A percentile compares a stretch with the other conserved stretches of the same genome.
phyloP scores from a whole-genome alignment of 1,140 invertebrate species.

The Polypedilum pembai region DNA sequence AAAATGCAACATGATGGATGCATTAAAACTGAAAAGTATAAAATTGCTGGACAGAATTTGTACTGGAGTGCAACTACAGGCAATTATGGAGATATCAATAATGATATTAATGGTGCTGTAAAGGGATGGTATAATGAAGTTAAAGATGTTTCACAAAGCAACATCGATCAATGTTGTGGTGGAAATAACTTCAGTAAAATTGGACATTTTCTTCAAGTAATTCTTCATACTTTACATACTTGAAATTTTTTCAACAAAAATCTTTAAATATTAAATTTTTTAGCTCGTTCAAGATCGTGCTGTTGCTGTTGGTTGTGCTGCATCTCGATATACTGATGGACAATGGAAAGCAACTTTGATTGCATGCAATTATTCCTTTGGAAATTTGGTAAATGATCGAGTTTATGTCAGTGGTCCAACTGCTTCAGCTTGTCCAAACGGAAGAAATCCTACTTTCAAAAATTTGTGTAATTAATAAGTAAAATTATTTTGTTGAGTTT shows the following conservation, averaged over 20 bases:
- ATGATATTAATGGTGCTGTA: not conserved
- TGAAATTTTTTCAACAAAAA: too few species aligned
- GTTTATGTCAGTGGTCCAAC: not conserved
- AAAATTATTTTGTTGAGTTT: too few species aligned
- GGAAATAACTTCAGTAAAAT: not conserved
- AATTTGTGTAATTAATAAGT: slow-evolving; percentile 22
- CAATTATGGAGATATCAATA: not conserved
- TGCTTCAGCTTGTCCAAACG: not conserved
- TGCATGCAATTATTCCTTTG: slow-evolving; percentile 15
- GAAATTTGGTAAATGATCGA: not conserved
- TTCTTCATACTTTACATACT: too few species aligned
- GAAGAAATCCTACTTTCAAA: not conserved
- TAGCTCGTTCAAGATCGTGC: not conserved
- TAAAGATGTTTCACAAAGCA: not conserved
- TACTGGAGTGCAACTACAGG: slow-evolving; percentile 32
- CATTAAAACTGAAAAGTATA: slow-evolving; percentile 35
- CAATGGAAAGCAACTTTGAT: not conserved
- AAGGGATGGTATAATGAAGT: slow-evolving; percentile 18
- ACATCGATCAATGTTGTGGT: not conserved
- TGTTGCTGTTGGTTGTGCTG: not conserved
- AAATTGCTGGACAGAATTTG: slow-evolving; percentile 37
- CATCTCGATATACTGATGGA: not conserved
- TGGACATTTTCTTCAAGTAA: not conserved
- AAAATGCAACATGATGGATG: slow-evolving; percentile 39
- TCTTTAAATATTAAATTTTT: too few species aligned